These are phyloP conservation scores for Sialis lutaria DNA, from an alignment of 2,888 invertebrate species.

Conservation along the genomic window DNA sequence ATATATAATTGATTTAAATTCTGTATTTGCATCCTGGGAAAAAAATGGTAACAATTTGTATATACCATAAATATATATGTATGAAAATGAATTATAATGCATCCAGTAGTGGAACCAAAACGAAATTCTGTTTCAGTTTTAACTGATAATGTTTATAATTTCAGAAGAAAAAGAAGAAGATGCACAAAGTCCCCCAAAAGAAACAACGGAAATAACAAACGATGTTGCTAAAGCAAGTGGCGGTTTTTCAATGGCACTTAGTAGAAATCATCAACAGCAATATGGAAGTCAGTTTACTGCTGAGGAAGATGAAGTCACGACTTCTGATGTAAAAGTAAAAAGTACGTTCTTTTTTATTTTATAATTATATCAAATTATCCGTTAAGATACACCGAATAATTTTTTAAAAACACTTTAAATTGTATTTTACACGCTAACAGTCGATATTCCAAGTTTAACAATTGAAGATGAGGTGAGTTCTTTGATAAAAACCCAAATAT, in stretches of 20 bases:
- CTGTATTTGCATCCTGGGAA: too few species aligned
- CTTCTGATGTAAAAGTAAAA: constrained; percentile 29
- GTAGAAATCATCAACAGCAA: constrained; percentile 50
- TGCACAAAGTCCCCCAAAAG: not conserved
- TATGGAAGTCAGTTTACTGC: constrained; percentile 52
- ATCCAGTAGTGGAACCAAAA: too few species aligned
- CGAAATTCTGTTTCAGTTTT: too few species aligned
- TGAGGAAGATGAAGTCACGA: constrained; percentile 14
- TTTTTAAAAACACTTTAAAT: not conserved
- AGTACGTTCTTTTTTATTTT: not conserved
- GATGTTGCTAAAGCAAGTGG: not conserved
- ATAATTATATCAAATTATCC: not conserved
- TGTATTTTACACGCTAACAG: not conserved
- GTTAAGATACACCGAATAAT: not conserved
- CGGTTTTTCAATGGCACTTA: constrained; percentile 53
- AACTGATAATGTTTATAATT: too few species aligned
- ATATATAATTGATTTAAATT: too few species aligned
- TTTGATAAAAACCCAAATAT: not conserved
- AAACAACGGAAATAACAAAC: not conserved
- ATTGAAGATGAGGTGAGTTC: not conserved
- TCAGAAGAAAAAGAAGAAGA: constrained; percentile 7
- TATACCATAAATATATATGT: too few species aligned
- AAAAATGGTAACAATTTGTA: too few species aligned
- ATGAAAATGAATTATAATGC: too few species aligned
- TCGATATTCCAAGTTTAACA: constrained; percentile 1